These are phyloP conservation scores for Nemopilema nomurai DNA, from an alignment of 30 jellyfish, hydroid and myxozoan species.

Conservation along the genomic window DNA sequence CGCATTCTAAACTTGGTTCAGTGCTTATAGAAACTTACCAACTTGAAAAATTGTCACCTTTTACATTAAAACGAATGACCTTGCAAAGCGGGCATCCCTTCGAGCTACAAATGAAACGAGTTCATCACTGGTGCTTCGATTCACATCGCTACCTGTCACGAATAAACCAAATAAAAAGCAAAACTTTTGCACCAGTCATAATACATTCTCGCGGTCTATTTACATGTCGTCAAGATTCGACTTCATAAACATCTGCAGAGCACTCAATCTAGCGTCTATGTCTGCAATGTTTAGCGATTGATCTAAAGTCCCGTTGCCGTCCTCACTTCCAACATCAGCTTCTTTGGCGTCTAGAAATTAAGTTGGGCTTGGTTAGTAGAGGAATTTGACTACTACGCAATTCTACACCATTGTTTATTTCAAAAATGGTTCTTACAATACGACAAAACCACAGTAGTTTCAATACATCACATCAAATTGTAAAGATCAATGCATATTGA, in stretches of 20 bases:
- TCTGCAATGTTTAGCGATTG: conserved; percentile 78
- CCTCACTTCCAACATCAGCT: conserved; percentile 10
- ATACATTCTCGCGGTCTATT: not conserved
- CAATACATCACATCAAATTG: no score
- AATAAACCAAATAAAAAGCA: not conserved
- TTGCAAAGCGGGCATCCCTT: no score
- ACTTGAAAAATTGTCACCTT: no score
- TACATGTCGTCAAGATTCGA: conserved; percentile 42
- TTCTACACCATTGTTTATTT: not conserved
- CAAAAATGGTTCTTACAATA: not conserved
- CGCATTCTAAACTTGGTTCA: no score
- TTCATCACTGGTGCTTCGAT: no score
- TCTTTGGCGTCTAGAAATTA: not conserved
- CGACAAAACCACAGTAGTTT: no score
- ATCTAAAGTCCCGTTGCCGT: conserved; percentile 18
- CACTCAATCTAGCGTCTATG: conserved; percentile 90
- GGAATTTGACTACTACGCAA: no score
- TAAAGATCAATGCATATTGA: not conserved
- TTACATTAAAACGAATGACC: no score
- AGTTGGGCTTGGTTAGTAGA: not conserved
- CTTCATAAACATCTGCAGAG: conserved; percentile 86
- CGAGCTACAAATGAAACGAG: no score
- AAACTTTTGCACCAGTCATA: not conserved
- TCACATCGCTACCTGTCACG: no score
- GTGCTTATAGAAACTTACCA: no score